A percentile compares a stretch with the other conserved stretches of the same genome.
phyloP scores from a whole-genome alignment of 2,113 vertebrate species.

The Egretta garzetta region DNA sequence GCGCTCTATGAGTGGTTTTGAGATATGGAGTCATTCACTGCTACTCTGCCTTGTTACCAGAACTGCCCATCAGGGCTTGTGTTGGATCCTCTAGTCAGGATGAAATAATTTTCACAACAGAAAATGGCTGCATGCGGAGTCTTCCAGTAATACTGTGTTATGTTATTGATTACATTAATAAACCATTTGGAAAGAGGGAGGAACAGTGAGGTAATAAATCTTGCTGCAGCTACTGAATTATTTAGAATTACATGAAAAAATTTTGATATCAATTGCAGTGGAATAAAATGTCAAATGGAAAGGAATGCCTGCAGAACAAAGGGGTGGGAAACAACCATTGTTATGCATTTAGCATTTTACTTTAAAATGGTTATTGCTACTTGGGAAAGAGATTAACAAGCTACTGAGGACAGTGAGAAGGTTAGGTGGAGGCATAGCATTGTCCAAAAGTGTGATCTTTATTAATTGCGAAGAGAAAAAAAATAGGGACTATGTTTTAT shows the following conservation, averaged over 20 bases:
- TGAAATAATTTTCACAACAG: background rate
- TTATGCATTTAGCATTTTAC: background rate
- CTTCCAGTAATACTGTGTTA: background rate
- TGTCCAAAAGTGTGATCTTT: background rate
- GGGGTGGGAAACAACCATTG: background rate
- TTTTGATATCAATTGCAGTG: background rate
- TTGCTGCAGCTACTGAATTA: background rate
- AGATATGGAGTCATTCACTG: background rate
- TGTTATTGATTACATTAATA: constrained; percentile 8
- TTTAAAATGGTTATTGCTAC: background rate
- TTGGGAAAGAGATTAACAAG: background rate
- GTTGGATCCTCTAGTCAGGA: background rate
- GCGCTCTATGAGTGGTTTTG: background rate
- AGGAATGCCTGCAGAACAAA: background rate
- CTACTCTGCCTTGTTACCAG: background rate
- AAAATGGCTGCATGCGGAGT: background rate
- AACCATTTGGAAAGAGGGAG: background rate
- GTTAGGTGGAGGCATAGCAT: background rate
- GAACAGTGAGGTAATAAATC: background rate
- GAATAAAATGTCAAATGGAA: background rate
- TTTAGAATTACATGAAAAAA: background rate
- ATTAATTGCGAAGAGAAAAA: background rate
- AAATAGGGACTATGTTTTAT: background rate
- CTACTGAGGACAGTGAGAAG: background rate
- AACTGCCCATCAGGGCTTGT: background rate